Conservation (phyloP, 2,113 vertebrate genomes). For the Cyprinus carpio region DNA sequence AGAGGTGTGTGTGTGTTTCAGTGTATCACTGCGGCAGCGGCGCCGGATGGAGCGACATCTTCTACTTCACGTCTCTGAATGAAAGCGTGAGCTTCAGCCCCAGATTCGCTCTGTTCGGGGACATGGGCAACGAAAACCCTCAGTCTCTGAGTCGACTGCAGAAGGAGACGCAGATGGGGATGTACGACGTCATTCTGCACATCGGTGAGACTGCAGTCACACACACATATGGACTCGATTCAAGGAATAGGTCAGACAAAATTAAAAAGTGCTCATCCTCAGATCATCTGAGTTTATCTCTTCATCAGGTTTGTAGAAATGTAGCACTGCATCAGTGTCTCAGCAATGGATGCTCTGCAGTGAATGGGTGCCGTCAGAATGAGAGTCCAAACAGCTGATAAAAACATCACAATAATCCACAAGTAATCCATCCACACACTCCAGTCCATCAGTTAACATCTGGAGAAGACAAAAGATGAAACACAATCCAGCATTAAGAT, state of each 20-base stretch:
- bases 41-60: constrained; percentile 82
- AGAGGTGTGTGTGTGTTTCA: constrained; percentile 54
- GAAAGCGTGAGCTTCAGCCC: constrained; percentile 77
- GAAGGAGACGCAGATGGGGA: constrained; percentile 79
- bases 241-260: neutral
- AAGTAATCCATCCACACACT: no score
- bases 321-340: no score
- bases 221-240: neutral
- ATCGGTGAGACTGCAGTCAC: constrained; percentile 76
- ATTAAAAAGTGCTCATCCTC: no score
- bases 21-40: constrained; percentile 82
- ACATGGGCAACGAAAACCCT: constrained; percentile 86
- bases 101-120: constrained; percentile 83
- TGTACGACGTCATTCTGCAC: constrained; percentile 84
- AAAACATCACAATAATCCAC: no score
- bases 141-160: constrained; percentile 83
- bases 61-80: constrained; percentile 78
- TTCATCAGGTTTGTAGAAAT: no score
- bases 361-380: no score
- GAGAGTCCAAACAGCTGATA: no score
- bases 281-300: no score
- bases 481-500: no score
- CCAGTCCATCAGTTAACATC: no score
- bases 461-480: no score
- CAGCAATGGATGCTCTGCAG: no score